Evolutionary conservation across 1,140 invertebrate genomes (phyloP), one percentile per base, ranked within the genome.

Genomic region (Philotrypesis tridentata): DNA sequence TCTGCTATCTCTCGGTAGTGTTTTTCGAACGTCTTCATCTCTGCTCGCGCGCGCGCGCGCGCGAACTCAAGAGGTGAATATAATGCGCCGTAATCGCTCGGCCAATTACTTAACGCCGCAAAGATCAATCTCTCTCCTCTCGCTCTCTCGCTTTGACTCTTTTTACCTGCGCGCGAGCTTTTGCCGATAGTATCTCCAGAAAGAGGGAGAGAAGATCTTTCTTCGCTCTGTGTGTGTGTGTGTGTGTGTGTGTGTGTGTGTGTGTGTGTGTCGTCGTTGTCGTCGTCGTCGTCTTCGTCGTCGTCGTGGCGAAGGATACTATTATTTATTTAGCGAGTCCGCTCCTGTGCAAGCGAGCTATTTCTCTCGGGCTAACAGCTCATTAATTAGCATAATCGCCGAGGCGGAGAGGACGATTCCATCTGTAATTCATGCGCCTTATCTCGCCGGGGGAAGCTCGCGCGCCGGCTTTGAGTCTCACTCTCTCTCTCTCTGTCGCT

Each of bases 91-190:
- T 91, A 91, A 91, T 91, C 89, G 88, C 80, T 84, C 86, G 81
- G 85, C 88, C 90, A 91, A 91, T 91, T 91, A 91, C 90, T 91
- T 91, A 91, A 91, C 88, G 87, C 85, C 85, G 79, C 33, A 81
- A 82, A 88, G 91, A 90, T 91, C 90, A 90, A 89, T 89, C 85
- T 43, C 33, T 67, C 74, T 65, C 61, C 85, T 43, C 33, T 67
- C 74, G 37, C 61, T 89, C 85, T 43, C 33, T 67, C 74, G 37
- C 61, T 37, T 29, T 61, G n/a, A 11, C 55, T 61, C 55, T 63
- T 31, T 61, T 23, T 75, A 65, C 63, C 63, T 65, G 27, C 25
- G 63, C 80, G 83, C 74, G 80, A 84, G 79, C 83, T 80, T 80
- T 71, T 60, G 48, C 60, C 82, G 86, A 85, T 85, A 85, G 80